These are phyloP conservation scores for Coelinius sp. DNA, from an alignment of 2,888 invertebrate genomes.

Conservation along the genomic window DNA sequence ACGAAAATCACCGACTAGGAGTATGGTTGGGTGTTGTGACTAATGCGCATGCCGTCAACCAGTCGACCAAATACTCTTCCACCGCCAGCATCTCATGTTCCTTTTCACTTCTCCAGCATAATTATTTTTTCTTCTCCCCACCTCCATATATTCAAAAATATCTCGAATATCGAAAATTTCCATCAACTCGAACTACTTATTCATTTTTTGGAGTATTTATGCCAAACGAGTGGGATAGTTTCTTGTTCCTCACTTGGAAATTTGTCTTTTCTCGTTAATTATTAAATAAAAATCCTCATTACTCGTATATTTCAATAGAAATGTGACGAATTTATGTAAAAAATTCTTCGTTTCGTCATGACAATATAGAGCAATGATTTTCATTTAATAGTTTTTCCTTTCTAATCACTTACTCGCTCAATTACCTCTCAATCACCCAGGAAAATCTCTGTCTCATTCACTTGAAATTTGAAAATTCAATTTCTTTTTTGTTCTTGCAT, in stretches of 20 bases:
- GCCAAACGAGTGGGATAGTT: too few species aligned
- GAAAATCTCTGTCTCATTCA: neutral
- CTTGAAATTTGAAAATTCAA: neutral
- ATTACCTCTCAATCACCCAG: neutral
- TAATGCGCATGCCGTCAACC: slow-evolving; percentile 16
- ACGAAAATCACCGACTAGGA: neutral
- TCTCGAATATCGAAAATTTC: too few species aligned
- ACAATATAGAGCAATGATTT: too few species aligned
- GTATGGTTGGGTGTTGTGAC: neutral
- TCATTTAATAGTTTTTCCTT: too few species aligned
- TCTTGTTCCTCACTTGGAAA: too few species aligned
- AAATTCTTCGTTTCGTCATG: too few species aligned
- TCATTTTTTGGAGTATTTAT: too few species aligned
- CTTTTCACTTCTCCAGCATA: neutral
- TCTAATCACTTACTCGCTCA: neutral
- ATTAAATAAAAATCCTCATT: too few species aligned
- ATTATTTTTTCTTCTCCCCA: neutral
- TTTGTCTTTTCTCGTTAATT: too few species aligned
- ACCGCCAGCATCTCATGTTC: neutral
- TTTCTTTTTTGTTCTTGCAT: neutral
- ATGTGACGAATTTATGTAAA: too few species aligned
- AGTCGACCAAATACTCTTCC: neutral
- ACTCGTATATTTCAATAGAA: too few species aligned
- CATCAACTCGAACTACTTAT: too few species aligned
- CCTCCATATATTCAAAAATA: neutral